These are phyloP conservation scores for Periplaneta americana DNA, from an alignment of 1,140 invertebrate species.

Conservation along the genomic window DNA sequence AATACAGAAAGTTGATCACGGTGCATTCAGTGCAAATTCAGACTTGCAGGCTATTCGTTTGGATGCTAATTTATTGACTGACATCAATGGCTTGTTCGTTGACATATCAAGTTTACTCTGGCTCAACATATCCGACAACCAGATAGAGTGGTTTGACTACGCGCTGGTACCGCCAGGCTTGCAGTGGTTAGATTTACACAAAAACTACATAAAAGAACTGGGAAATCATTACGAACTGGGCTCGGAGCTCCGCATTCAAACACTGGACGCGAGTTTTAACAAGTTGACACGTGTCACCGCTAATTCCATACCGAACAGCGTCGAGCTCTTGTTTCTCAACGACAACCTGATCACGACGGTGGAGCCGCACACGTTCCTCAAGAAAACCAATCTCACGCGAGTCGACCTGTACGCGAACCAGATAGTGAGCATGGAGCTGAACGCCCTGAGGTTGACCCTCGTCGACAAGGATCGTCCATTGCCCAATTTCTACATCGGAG, in stretches of 20 bases:
- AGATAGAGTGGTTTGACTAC: constrained; percentile 86
- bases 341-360: constrained; percentile 75
- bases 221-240: constrained; percentile 66
- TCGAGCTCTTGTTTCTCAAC: constrained; percentile 74
- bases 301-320: constrained; percentile 64
- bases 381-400: constrained; percentile 74
- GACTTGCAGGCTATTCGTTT: constrained; percentile 80
- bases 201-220: constrained; percentile 78
- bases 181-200: constrained; percentile 86
- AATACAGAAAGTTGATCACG: constrained; percentile 71
- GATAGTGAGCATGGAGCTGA: constrained; percentile 74
- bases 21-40: constrained; percentile 71
- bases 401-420: constrained; percentile 84
- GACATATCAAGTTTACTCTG: constrained; percentile 76
- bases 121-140: constrained; percentile 90
- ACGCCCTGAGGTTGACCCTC: constrained; percentile 65
- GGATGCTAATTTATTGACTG: constrained; percentile 77
- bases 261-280: constrained; percentile 78
- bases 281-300: constrained; percentile 65
- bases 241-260: constrained; percentile 62
- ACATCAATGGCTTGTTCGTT: constrained; percentile 79
- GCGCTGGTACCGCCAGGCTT: constrained; percentile 72
- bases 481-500: constrained; percentile 82
- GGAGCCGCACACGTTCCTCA: constrained; percentile 75
- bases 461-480: constrained; percentile 59